Conservation (phyloP, 2,113 vertebrate genomes). For the Caloenas nicobarica region DNA sequence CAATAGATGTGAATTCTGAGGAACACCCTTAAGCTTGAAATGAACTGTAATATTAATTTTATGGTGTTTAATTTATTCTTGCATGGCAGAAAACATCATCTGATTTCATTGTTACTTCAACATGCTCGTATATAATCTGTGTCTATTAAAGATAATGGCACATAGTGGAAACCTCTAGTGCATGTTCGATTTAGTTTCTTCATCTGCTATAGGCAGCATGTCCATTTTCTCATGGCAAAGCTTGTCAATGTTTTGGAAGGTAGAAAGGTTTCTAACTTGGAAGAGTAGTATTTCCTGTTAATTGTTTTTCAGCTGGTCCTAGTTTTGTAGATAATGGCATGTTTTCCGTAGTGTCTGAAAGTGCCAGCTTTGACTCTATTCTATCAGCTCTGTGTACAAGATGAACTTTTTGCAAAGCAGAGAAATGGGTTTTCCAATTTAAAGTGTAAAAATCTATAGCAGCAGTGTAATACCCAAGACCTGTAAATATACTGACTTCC, state of each 20-base stretch:
- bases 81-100: not conserved
- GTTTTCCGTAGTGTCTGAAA: not conserved
- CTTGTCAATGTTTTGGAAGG: not conserved
- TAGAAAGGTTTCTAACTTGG: not conserved
- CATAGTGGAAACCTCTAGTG: not conserved
- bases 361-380: not conserved
- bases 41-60: not conserved
- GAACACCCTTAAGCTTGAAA: not conserved
- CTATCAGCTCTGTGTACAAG: not conserved
- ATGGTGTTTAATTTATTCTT: not conserved
- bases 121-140: not conserved
- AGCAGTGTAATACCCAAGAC: not conserved
- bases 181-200: not conserved
- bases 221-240: not conserved
- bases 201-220: not conserved
- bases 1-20: not conserved
- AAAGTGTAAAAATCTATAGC: not conserved
- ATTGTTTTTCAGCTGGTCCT: not conserved
- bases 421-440: not conserved
- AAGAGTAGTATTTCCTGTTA: not conserved
- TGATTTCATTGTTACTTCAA: not conserved
- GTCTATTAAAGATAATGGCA: not conserved
- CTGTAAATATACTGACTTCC: not conserved
- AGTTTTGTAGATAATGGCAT: not conserved
- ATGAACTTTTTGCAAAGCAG: not conserved